phyloP scores from a whole-genome alignment of 2,888 invertebrate genomes.

The Ptilodon capucinus region DNA sequence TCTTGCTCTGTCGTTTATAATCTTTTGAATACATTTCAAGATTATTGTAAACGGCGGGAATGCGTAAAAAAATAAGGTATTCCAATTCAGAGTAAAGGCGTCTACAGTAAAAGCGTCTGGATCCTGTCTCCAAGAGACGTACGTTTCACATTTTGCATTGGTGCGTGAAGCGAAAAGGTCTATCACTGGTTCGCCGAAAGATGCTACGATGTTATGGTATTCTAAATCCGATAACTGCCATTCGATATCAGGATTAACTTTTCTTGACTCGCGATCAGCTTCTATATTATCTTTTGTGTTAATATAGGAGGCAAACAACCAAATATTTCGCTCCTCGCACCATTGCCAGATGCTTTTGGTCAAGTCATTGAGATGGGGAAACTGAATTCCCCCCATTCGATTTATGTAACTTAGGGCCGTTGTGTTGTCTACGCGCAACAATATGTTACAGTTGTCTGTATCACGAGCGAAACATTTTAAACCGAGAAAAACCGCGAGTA shows the following conservation, averaged over 20 bases:
- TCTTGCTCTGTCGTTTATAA: slow-evolving; percentile 6
- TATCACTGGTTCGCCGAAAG: not conserved
- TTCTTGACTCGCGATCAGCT: slow-evolving; percentile 14
- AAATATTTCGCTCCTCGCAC: not conserved
- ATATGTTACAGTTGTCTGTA: not conserved
- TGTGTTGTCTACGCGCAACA: slow-evolving; percentile 5
- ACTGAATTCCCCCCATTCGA: not conserved
- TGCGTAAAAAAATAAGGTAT: not conserved
- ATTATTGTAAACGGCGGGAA: slow-evolving; percentile 8
- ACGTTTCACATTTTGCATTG: slow-evolving; percentile 3
- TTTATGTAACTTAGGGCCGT: slow-evolving; percentile 3
- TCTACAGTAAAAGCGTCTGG: slow-evolving; percentile 1
- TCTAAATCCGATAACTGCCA: slow-evolving; percentile 10
- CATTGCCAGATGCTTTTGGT: not conserved
- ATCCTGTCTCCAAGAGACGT: slow-evolving; percentile 3
- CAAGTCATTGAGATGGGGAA: not conserved
- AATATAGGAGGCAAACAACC: not conserved
- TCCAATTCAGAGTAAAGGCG: slow-evolving; percentile 5
- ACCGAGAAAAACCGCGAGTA: slow-evolving; percentile 3
- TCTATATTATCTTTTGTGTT: slow-evolving; percentile 5
- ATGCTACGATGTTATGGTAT: slow-evolving; percentile 1
- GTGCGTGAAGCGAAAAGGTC: slow-evolving; percentile 3
- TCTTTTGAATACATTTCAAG: slow-evolving; percentile 8
- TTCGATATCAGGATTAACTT: slow-evolving; percentile 10
- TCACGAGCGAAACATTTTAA: slow-evolving; percentile 5